Evolutionary conservation across 2,797 vertebrate genomes (phyloP).

Genomic region (Potorous gilbertii): DNA sequence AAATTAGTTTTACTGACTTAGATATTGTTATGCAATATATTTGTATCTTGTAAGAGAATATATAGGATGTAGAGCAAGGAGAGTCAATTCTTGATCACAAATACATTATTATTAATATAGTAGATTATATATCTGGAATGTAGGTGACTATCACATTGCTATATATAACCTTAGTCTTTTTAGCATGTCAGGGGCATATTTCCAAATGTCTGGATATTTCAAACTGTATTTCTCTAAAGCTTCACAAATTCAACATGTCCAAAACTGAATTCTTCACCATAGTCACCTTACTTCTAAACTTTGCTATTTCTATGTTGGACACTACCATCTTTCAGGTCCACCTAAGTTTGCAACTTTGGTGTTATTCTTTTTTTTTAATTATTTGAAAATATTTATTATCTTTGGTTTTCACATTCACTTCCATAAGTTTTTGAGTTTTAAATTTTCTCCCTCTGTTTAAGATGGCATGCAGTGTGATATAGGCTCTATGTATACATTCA

Average conservation of each 20-base stretch:
- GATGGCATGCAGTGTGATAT: too few species aligned
- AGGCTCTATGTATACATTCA: too few species aligned
- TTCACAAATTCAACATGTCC: background rate
- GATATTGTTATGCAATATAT: slow-evolving; percentile 44
- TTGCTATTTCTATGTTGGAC: background rate
- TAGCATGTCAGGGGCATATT: background rate
- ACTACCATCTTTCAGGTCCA: background rate
- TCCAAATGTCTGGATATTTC: background rate
- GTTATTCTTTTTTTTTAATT: too few species aligned
- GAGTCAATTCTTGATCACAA: slow-evolving; percentile 33
- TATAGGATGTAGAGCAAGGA: slow-evolving; percentile 43
- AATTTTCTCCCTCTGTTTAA: too few species aligned
- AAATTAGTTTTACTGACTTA: slow-evolving; percentile 16
- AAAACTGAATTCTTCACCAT: background rate
- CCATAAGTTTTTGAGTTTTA: too few species aligned
- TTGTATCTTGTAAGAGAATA: background rate
- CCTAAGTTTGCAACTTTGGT: background rate
- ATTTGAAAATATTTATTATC: too few species aligned
- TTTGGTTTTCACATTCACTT: too few species aligned
- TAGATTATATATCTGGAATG: slow-evolving; percentile 14
- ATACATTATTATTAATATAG: slow-evolving; percentile 11
- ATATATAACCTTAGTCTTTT: background rate
- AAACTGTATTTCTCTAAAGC: background rate
- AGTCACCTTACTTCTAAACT: background rate
- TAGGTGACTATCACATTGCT: background rate